Evolutionary conservation across 2,797 vertebrate species (phyloP).

Genomic region (Artibeus lituratus): DNA sequence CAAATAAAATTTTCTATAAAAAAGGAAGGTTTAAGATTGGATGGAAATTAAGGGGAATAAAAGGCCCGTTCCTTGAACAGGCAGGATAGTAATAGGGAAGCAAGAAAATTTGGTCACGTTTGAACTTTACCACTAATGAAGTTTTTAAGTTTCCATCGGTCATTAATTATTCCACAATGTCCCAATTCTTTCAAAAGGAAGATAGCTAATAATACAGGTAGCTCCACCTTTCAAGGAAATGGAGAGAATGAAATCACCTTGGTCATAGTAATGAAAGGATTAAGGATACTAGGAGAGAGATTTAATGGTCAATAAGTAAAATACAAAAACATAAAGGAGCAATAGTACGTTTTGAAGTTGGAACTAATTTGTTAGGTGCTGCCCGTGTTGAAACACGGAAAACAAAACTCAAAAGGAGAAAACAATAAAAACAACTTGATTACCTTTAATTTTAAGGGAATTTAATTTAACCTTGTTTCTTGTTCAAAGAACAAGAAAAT

Average conservation of each 20-base stretch:
- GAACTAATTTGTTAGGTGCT: not conserved
- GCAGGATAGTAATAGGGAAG: not conserved
- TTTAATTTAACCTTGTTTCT: slow-evolving; percentile 57
- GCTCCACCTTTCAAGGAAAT: not conserved
- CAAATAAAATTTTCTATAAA: not conserved
- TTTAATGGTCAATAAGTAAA: not conserved
- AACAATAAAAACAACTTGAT: not conserved
- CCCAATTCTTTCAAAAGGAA: not conserved
- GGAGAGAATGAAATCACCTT: not conserved
- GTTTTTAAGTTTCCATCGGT: not conserved
- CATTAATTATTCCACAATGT: not conserved
- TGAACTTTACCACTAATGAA: not conserved
- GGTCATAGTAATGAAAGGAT: not conserved
- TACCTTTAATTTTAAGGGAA: not conserved
- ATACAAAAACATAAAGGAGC: not conserved
- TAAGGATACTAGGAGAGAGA: not conserved
- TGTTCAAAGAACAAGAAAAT: slow-evolving; percentile 29
- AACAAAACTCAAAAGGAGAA: not conserved
- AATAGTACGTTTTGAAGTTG: not conserved
- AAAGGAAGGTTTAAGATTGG: not conserved
- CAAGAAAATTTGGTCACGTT: not conserved
- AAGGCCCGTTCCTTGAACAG: not conserved
- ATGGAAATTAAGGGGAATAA: slow-evolving; percentile 7
- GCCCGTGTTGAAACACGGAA: not conserved
- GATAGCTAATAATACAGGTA: not conserved